These are phyloP conservation scores for Lethocerus indicus DNA, from an alignment of 1,140 invertebrate species.

Conservation along the genomic window DNA sequence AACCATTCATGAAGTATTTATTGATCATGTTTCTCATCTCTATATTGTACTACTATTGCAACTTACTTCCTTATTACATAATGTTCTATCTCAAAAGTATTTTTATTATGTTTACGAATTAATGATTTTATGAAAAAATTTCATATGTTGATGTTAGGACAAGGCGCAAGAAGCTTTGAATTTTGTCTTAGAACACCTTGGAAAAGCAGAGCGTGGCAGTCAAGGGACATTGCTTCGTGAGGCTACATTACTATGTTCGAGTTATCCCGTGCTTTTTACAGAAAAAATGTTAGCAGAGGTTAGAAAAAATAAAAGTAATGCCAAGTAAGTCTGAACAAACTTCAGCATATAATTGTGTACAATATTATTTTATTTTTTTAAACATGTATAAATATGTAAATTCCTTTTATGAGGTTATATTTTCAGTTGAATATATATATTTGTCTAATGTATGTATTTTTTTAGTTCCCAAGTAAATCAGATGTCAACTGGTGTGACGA, in stretches of 20 bases:
- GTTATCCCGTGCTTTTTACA: slow-evolving; percentile 55
- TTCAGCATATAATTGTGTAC: too few relatives aligned
- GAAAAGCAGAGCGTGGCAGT: slow-evolving; percentile 45
- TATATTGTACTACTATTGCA: too few relatives aligned
- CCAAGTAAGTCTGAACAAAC: too few relatives aligned
- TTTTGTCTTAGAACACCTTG: slow-evolving; percentile 56
- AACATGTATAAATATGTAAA: too few relatives aligned
- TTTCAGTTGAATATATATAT: too few relatives aligned
- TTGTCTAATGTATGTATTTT: slow-evolving; percentile 8
- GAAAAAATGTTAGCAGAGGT: slow-evolving; percentile 57
- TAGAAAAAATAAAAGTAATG: slow-evolving; percentile 20
- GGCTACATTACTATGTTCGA: slow-evolving; percentile 55
- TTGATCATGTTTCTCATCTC: too few relatives aligned
- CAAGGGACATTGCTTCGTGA: slow-evolving; percentile 54
- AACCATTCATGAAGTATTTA: too few relatives aligned
- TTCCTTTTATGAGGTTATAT: too few relatives aligned
- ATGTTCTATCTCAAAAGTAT: neutral
- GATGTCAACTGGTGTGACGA: slow-evolving; percentile 50
- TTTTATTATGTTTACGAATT: neutral
- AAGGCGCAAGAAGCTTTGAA: slow-evolving; percentile 58
- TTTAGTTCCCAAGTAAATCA: slow-evolving; percentile 36
- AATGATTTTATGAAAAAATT: slow-evolving; percentile 1
- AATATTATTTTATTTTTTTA: too few relatives aligned
- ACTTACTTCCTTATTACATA: neutral
- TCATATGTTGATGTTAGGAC: slow-evolving; percentile 30